phyloP scores from a whole-genome alignment of 2,888 invertebrate species.

The Pteria penguin region DNA sequence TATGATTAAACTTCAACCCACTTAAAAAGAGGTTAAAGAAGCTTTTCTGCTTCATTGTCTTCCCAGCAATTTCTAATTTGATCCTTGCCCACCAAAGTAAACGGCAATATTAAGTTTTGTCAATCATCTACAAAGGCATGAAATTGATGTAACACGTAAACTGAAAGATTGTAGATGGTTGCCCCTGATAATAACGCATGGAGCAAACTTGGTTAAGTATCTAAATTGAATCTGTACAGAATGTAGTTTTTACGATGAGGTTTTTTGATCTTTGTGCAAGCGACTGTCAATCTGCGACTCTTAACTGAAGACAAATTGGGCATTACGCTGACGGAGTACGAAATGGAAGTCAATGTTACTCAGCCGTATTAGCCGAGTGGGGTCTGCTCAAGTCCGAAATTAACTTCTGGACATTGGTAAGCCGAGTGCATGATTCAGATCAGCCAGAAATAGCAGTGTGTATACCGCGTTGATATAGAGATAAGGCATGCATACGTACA shows the following conservation, averaged over 20 bases:
- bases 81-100: background rate
- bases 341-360: background rate
- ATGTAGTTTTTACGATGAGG: slow-evolving; percentile 27
- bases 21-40: no score
- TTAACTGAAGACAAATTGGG: slow-evolving; percentile 9
- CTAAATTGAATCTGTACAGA: slow-evolving; percentile 41
- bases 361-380: no score
- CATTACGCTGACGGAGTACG: background rate
- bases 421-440: no score
- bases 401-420: no score
- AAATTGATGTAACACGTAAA: slow-evolving; percentile 41
- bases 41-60: background rate
- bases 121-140: slow-evolving; percentile 25
- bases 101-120: slow-evolving; percentile 10
- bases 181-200: slow-evolving; percentile 29
- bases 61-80: background rate
- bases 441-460: no score
- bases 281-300: slow-evolving; percentile 15
- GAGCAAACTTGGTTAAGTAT: slow-evolving; percentile 31
- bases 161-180: slow-evolving; percentile 30
- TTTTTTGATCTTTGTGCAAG: slow-evolving; percentile 31
- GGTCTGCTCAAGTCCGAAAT: no score
- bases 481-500: no score
- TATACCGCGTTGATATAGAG: no score
- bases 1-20: no score